A percentile compares a stretch with the other conserved stretches of the same genome.
Conservation (phyloP, 2,797 vertebrate species). For the Caiman crocodilus region DNA sequence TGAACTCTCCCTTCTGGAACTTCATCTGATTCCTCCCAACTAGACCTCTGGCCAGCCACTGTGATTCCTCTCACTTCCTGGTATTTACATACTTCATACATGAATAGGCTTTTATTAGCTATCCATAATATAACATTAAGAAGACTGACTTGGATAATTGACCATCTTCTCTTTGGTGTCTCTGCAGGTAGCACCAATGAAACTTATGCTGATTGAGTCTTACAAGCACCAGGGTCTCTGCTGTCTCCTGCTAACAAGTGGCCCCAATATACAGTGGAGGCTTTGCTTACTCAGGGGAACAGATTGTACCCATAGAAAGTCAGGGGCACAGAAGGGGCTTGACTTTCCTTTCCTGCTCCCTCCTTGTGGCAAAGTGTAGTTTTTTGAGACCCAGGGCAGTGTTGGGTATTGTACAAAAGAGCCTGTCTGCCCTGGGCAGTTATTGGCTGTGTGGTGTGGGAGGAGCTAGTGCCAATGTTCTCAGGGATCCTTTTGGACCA, state of each 20-base stretch:
- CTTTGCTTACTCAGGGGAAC: not conserved
- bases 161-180: not conserved
- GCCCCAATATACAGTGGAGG: not conserved
- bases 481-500: too few species aligned
- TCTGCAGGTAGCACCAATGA: not conserved
- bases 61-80: not conserved
- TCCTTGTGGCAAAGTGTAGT: not conserved
- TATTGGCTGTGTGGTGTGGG: too few species aligned
- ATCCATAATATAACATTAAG: not conserved
- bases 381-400: too few species aligned
- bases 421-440: too few species aligned
- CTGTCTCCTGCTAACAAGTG: not conserved
- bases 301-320: not conserved
- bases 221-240: not conserved
- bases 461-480: too few species aligned
- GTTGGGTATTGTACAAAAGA: too few species aligned
- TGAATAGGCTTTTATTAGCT: not conserved
- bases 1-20: not conserved
- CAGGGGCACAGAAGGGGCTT: not conserved
- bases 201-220: too few species aligned
- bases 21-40: not conserved
- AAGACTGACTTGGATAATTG: not conserved
- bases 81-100: not conserved
- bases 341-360: not conserved
- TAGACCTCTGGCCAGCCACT: not conserved